Percentiles rank a stretch among this genome's conserved stretches.
Evolutionary conservation across 2,888 invertebrate genomes (phyloP).

Genomic region (Callosobruchus maculatus): DNA sequence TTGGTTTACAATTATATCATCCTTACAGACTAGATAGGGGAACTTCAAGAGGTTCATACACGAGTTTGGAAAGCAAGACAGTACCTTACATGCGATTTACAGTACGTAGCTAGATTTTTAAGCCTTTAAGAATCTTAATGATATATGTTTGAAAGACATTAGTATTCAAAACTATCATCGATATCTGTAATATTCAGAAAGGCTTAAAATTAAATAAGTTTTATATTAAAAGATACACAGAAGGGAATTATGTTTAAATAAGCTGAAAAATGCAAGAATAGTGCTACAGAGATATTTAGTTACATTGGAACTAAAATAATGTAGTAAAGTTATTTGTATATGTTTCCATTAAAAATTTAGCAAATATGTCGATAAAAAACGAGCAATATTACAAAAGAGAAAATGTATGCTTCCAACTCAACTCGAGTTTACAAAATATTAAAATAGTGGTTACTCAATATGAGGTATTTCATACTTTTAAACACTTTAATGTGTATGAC

Average conservation of each 20-base stretch:
- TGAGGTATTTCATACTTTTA: too few species aligned
- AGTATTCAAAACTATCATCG: background rate
- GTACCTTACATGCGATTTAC: background rate
- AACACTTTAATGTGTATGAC: too few species aligned
- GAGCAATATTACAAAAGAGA: too few species aligned
- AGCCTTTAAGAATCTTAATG: background rate
- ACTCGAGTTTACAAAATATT: too few species aligned
- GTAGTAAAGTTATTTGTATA: too few species aligned
- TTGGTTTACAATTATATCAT: slow-evolving; percentile 27
- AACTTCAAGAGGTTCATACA: background rate
- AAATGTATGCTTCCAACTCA: too few species aligned
- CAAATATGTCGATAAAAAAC: too few species aligned
- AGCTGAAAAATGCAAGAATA: background rate
- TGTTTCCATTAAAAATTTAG: too few species aligned
- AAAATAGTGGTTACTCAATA: too few species aligned
- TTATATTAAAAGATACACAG: background rate
- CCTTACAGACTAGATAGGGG: slow-evolving; percentile 24
- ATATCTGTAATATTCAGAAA: background rate
- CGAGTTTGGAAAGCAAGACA: background rate
- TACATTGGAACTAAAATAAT: too few species aligned
- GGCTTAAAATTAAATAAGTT: background rate
- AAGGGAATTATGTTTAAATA: background rate
- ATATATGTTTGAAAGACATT: background rate
- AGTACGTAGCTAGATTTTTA: background rate
- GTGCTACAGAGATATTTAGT: background rate